Evolutionary conservation across 1,140 invertebrate species (phyloP), one percentile per base, ranked within the genome.

Genomic region (Drosophila micromelanica): DNA sequence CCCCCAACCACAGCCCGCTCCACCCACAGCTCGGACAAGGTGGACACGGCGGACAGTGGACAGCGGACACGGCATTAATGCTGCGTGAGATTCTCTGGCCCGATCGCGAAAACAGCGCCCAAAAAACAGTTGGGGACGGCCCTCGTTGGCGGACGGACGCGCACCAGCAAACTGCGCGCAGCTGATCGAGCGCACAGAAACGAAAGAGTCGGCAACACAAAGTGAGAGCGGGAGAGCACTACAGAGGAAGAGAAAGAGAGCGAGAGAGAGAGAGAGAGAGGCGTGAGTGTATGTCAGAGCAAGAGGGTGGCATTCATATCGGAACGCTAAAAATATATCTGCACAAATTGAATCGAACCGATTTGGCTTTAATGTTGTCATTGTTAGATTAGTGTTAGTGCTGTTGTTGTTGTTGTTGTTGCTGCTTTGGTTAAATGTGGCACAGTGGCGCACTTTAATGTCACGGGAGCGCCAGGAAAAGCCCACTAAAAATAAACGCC

Each of bases 81-180:
- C 40, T 59, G 23, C 27, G 42, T 32, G 4, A 15, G 43, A 27
- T 48, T 67, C 55, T 49, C 63, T 54, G 64, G 57, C 62, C 62
- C n/a, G 30, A 64, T 32, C 56, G 49, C 37, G 67, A 37, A 37
- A 23, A 71, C 45, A 61, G n/a, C 7, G 23, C 42, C 67, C 20
- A 23, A 23, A 20, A 57, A 85, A 80, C 82, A 86, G 82, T 85
- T 85, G 77, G 74, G 61, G 51, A 67, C 75, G 75, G 77, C 67
- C 64, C 75, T 72, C 78, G 67, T 75, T 78, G 75, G 75, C 78
- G 82, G 82, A 75, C 82, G 75, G 73, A 76, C 76, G 62, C 63
- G 57, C 63, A 67, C 65, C 42, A 67, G 49, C 15, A 59, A 20
- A 46, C 32, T 9, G 6, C 59, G 37, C 72, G 60, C 79, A 79